Base-by-base conservation (phyloP, 2,797 vertebrate species). In the Cossypha caffra region DNA sequence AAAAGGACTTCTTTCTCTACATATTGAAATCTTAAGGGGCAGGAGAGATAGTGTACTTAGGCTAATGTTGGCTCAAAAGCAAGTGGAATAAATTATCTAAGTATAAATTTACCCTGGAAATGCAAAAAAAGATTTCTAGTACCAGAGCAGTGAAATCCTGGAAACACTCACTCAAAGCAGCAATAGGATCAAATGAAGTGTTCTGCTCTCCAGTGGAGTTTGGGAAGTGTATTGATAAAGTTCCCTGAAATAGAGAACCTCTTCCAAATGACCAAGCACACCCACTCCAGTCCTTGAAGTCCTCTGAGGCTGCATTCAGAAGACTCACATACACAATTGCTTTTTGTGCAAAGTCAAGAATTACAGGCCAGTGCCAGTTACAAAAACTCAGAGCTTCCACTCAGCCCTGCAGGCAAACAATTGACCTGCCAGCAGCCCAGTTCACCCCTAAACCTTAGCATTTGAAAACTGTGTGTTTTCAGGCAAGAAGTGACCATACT, bases 271-370 rank as follows among this genome's bases (percentile, higher is more conserved):
- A 74, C 38, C 55, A 20, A 61, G 20, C 28, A 54, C 5, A 6
- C 43, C 59, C 59, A 67, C 40, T 57, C 73, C 37, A 57, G 35
- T 11, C 18, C n/a, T 43, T 67, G 26, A 84, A 78, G 31, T 63
- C 54, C 50, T 9, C 50, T 48, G 71, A 86, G 37, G 50, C 31
- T 63, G 40, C 58, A 31, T 43, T 68, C 51, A 52, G 40, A 64
- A 59, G 50, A 87, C 10, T 4, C 31, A 14, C 0, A 1, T 1
- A 47, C 8, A 7, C 5, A 86, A 45, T 0, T 13, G 6, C 16
- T 28, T 50, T 63, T 68, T 37, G 52, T 24, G n/a, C 25, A 45
- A 89, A 77, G 50, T 61, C 28, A 55, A 74, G 43, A 61, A 68
- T 52, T 69, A 31, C 23, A 64, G 21, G 10, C 7, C 42, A 76